Percentiles rank a stretch among this genome's conserved stretches.
These are phyloP conservation scores for Otus scops DNA, from an alignment of 2,797 vertebrate species.

Conservation along the genomic window DNA sequence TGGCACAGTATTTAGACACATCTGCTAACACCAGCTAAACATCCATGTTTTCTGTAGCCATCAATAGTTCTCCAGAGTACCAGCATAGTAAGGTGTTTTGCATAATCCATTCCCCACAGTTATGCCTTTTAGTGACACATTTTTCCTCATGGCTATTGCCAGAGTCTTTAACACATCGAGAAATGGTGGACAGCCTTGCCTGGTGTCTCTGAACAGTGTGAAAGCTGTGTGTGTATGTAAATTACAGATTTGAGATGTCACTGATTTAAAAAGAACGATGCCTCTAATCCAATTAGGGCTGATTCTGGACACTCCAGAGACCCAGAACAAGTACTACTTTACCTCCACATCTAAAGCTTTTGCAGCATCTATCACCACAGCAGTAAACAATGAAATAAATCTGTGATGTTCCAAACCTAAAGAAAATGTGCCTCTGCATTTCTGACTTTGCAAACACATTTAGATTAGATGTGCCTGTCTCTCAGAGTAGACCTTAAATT, in stretches of 20 bases:
- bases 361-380: background rate
- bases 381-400: conserved; percentile 35
- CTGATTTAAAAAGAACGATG: background rate
- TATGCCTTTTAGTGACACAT: conserved; percentile 49
- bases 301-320: background rate
- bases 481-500: background rate
- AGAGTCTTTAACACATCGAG: conserved; percentile 41
- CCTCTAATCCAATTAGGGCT: conserved; percentile 34
- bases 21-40: background rate
- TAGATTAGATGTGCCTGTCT: background rate
- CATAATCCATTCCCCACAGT: conserved; percentile 65
- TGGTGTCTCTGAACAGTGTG: background rate
- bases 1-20: background rate
- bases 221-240: background rate
- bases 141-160: conserved; percentile 61
- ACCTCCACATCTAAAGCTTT: background rate
- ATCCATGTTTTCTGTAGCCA: background rate
- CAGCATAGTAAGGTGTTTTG: background rate
- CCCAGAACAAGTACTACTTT: background rate
- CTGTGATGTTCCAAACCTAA: background rate
- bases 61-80: conserved; percentile 17
- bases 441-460: background rate
- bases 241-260: conserved; percentile 44
- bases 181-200: conserved; percentile 10
- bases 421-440: background rate